Evolutionary conservation across 2,797 vertebrate species (phyloP).

Genomic region (Gadopsis bispinosus): DNA sequence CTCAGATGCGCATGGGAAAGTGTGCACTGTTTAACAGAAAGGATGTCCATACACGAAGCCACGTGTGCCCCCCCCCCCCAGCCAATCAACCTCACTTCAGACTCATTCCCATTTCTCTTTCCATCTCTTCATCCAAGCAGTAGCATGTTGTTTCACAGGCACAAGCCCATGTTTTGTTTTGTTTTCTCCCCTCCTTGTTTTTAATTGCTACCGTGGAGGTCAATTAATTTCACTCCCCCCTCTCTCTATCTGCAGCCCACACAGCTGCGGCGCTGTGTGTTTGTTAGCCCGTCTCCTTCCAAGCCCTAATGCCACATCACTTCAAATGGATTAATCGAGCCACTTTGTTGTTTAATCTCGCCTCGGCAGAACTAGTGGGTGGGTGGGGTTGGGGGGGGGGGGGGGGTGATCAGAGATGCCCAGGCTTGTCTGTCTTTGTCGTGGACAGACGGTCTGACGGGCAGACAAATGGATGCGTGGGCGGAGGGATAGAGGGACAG

Average conservation of each 20-base stretch:
- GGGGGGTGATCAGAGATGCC: constrained; percentile 72
- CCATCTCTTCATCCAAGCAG: constrained; percentile 71
- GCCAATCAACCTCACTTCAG: constrained; percentile 60
- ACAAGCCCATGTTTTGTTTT: constrained; percentile 81
- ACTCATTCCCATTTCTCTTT: constrained; percentile 62
- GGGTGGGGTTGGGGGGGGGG: constrained; percentile 68
- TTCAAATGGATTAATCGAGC: constrained; percentile 86
- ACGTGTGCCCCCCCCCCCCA: not conserved
- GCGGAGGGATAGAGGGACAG: constrained; percentile 53
- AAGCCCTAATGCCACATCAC: constrained; percentile 84
- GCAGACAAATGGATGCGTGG: constrained; percentile 51
- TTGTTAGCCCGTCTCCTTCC: constrained; percentile 82
- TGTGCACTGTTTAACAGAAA: constrained; percentile 38
- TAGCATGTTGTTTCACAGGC: constrained; percentile 76
- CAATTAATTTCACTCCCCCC: constrained; percentile 84
- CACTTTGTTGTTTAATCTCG: constrained; percentile 87
- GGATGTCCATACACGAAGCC: constrained; percentile 26
- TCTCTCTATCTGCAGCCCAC: constrained; percentile 83
- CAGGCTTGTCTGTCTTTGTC: constrained; percentile 78
- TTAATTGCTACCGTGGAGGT: constrained; percentile 87
- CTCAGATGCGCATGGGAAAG: not conserved
- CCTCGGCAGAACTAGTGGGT: constrained; percentile 83
- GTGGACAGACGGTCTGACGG: constrained; percentile 63
- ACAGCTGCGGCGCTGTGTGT: constrained; percentile 82
- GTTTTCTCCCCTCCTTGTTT: constrained; percentile 81